Evolutionary conservation across 2,888 invertebrate species (phyloP).

Genomic region (Julus scanicus): DNA sequence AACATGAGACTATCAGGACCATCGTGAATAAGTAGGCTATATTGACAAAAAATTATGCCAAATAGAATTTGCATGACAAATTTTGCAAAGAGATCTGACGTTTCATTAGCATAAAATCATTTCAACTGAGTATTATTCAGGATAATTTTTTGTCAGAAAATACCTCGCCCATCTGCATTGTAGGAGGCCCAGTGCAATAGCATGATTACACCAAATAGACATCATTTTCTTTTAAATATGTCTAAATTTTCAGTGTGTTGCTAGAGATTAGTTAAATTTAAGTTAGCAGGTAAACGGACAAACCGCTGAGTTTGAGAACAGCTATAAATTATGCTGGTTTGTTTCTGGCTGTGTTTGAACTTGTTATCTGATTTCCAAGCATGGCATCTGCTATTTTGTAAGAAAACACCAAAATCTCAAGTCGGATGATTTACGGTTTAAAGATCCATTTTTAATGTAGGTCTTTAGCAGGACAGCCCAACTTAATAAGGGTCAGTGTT

Average conservation of each 20-base stretch:
- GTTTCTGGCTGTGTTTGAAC: not conserved
- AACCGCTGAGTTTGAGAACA: conserved; percentile 31
- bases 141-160: not conserved
- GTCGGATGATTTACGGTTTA: conserved; percentile 10
- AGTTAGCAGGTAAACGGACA: not conserved
- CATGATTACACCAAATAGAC: not conserved
- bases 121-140: not conserved
- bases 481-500: conserved; percentile 22
- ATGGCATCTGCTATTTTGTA: not conserved
- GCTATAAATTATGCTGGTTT: not conserved
- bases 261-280: not conserved
- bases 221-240: not conserved
- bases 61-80: not conserved
- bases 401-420: conserved; percentile 14
- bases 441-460: conserved; percentile 31
- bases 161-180: not conserved
- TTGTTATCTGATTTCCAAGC: not conserved
- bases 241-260: not conserved
- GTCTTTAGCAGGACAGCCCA: not conserved
- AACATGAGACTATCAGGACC: too few relatives aligned
- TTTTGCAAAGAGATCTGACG: not conserved
- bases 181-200: conserved; percentile 38
- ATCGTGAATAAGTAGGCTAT: too few relatives aligned
- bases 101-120: not conserved
- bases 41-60: not conserved